Evolutionary conservation across 2,888 invertebrate species (phyloP).

Genomic region (Cataglyphis altisquamis): DNA sequence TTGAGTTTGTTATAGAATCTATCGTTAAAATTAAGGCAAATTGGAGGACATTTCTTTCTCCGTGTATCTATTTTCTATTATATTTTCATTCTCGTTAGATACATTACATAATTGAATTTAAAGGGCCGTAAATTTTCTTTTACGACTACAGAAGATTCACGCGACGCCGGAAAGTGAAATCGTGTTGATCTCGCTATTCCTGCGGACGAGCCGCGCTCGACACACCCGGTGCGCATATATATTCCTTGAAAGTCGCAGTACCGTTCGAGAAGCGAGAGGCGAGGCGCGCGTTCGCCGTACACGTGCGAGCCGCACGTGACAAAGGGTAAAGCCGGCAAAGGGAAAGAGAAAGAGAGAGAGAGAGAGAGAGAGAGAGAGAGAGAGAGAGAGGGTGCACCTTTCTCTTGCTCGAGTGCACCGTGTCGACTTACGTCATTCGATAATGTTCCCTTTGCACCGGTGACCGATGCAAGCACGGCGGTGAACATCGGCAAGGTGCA

Average conservation of each 20-base stretch:
- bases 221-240: not conserved
- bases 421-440: slow-evolving; percentile 57
- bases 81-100: not conserved
- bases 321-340: slow-evolving; percentile 51
- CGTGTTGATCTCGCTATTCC: not conserved
- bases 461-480: slow-evolving; percentile 56
- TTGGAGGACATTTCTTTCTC: not conserved
- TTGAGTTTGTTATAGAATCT: not conserved
- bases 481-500: slow-evolving; percentile 55
- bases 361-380: slow-evolving; percentile 12
- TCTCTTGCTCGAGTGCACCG: slow-evolving; percentile 51
- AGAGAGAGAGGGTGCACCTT: slow-evolving; percentile 46
- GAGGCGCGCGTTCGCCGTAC: slow-evolving; percentile 25
- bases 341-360: slow-evolving; percentile 45
- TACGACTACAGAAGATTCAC: not conserved
- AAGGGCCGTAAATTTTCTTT: not conserved
- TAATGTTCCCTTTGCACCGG: slow-evolving; percentile 57
- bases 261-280: slow-evolving; percentile 5
- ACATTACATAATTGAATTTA: not conserved
- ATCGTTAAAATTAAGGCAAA: not conserved
- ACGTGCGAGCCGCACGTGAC: slow-evolving; percentile 54
- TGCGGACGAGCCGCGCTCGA: not conserved
- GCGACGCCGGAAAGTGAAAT: not conserved
- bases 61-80: not conserved
- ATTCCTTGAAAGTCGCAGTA: slow-evolving; percentile 43